Evolutionary conservation across 2,113 vertebrate genomes (phyloP).

Genomic region (Scomber scombrus): DNA sequence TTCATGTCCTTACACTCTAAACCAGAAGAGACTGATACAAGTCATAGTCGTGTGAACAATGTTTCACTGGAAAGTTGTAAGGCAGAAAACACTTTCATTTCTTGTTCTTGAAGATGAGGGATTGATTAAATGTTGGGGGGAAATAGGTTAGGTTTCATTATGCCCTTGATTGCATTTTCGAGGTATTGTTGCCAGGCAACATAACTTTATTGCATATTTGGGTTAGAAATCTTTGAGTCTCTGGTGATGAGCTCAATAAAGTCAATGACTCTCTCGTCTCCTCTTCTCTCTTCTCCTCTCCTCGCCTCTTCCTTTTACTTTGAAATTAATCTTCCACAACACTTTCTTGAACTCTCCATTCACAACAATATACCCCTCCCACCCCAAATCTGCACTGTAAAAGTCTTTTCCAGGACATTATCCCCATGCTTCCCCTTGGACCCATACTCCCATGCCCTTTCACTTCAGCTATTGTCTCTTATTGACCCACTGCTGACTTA

Average conservation of each 20-base stretch:
- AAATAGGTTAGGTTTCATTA: conserved; percentile 67
- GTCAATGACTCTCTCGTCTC: conserved; percentile 39
- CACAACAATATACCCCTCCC: not conserved
- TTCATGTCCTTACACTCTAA: not conserved
- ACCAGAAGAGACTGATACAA: not conserved
- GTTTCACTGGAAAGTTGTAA: conserved; percentile 8
- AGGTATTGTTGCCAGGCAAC: conserved; percentile 74
- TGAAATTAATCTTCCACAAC: not conserved
- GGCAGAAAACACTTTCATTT: conserved; percentile 12
- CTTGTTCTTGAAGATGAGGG: conserved; percentile 5
- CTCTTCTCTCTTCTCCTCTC: not conserved
- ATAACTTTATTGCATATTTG: conserved; percentile 63
- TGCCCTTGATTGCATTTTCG: conserved; percentile 69
- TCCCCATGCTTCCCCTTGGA: conserved; percentile 8
- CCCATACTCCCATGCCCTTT: conserved; percentile 33
- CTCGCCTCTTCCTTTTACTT: not conserved
- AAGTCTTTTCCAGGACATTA: conserved; percentile 23
- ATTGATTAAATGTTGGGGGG: conserved; percentile 61
- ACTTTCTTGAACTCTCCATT: not conserved
- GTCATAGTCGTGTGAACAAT: not conserved
- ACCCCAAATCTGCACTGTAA: not conserved
- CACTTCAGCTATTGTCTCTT: conserved; percentile 42
- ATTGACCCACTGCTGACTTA: conserved; percentile 55
- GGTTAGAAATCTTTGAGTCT: conserved; percentile 59
- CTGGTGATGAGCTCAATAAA: conserved; percentile 65